phyloP scores from a whole-genome alignment of 2,888 invertebrate genomes.

The Philaethria dido region DNA sequence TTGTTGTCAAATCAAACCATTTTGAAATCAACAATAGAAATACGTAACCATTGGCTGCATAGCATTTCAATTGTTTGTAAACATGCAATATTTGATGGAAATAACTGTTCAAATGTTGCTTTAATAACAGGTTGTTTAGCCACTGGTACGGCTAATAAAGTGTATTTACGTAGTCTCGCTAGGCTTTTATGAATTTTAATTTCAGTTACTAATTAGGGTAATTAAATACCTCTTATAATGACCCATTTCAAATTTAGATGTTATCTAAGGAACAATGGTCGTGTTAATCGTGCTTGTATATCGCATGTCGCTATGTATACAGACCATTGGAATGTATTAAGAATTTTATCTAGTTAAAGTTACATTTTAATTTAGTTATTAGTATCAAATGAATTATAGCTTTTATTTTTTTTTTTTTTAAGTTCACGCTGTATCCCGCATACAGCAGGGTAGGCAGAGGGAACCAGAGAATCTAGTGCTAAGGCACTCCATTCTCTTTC shows the following conservation, averaged over 20 bases:
- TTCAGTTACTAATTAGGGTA: constrained; percentile 39
- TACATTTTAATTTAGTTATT: background rate
- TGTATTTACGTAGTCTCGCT: constrained; percentile 49
- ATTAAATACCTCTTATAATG: constrained; percentile 35
- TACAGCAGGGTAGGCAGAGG: too few relatives aligned
- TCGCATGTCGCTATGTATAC: constrained; percentile 19
- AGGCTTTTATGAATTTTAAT: constrained; percentile 37
- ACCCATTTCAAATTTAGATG: constrained; percentile 38
- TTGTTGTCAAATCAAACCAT: constrained; percentile 23
- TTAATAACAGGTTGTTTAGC: constrained; percentile 73
- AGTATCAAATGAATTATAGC: too few relatives aligned
- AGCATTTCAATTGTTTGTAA: constrained; percentile 61
- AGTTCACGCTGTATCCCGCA: too few relatives aligned
- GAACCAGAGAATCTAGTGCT: too few relatives aligned
- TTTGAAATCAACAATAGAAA: constrained; percentile 20
- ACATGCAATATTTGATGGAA: constrained; percentile 75
- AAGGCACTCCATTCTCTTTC: too few relatives aligned
- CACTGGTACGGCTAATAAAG: constrained; percentile 66
- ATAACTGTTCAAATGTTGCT: constrained; percentile 75
- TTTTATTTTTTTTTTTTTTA: too few relatives aligned
- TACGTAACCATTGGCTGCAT: constrained; percentile 50
- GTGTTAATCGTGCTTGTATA: constrained; percentile 13
- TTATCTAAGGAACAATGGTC: constrained; percentile 28
- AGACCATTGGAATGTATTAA: constrained; percentile 21
- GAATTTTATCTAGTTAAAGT: background rate